Conservation (phyloP, 2,888 invertebrate genomes). For the Eutolmus rufibarbis region DNA sequence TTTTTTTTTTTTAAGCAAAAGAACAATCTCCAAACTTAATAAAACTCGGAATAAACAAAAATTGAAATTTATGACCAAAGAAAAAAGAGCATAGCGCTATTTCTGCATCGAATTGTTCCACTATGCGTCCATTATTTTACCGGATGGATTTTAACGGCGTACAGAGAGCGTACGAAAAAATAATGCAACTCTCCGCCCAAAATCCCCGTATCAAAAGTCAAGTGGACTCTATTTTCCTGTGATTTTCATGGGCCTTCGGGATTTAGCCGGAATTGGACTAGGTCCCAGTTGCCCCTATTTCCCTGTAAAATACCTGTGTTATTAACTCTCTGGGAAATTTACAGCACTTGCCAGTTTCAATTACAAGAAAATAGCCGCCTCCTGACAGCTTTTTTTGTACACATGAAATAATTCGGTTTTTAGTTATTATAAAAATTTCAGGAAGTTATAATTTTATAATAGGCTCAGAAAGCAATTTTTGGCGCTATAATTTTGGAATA, state of each 20-base stretch:
- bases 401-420: neutral
- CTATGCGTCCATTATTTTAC: constrained; percentile 17
- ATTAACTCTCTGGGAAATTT: neutral
- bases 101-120: constrained; percentile 11
- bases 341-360: neutral
- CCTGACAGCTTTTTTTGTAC: neutral
- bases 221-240: neutral
- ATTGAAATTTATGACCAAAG: constrained; percentile 28
- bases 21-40: constrained; percentile 11
- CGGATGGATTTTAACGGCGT: neutral
- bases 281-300: neutral
- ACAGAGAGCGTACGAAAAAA: neutral
- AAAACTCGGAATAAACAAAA: constrained; percentile 11
- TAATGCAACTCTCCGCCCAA: neutral
- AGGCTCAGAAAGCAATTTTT: too few species aligned
- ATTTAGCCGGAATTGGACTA: neutral
- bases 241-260: neutral
- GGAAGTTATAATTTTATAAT: neutral
- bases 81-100: neutral
- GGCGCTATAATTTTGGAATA: too few species aligned
- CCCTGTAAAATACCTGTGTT: neutral
- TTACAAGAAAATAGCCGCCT: neutral
- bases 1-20: neutral
- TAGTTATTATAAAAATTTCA: neutral
- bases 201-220: neutral